A percentile compares a stretch with the other conserved stretches of the same genome.
These are phyloP conservation scores for Drosophila pachea DNA, from an alignment of 1,140 invertebrate species.

Conservation along the genomic window DNA sequence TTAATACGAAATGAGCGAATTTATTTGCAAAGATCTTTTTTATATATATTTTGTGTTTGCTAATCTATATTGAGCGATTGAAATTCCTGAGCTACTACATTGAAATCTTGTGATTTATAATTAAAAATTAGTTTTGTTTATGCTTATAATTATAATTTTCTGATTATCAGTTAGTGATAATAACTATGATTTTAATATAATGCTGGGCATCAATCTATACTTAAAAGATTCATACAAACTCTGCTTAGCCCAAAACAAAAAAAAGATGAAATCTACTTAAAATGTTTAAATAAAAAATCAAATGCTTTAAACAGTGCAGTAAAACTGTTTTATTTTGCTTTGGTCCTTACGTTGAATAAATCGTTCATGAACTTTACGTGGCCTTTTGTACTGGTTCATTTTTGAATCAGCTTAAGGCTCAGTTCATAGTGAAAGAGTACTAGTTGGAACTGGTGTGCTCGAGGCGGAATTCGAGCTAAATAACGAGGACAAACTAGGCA, in stretches of 20 bases:
- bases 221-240: slow-evolving; percentile 15
- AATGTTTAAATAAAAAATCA: slow-evolving; percentile 39
- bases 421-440: too few species aligned
- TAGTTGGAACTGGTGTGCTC: too few species aligned
- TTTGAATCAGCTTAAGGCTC: too few species aligned
- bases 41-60: neutral
- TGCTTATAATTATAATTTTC: slow-evolving; percentile 35
- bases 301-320: slow-evolving; percentile 24
- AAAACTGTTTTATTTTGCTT: neutral
- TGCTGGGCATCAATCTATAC: slow-evolving; percentile 16
- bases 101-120: slow-evolving; percentile 42
- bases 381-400: too few species aligned
- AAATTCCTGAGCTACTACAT: slow-evolving; percentile 39
- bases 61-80: slow-evolving; percentile 13
- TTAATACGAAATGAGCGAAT: slow-evolving; percentile 13
- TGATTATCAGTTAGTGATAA: slow-evolving; percentile 26
- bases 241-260: slow-evolving; percentile 33
- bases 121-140: slow-evolving; percentile 25
- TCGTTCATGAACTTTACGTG: too few species aligned
- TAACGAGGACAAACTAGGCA: neutral
- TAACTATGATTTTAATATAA: slow-evolving; percentile 18
- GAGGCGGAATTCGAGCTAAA: neutral
- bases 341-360: too few species aligned
- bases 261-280: neutral
- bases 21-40: slow-evolving; percentile 9